Conservation (phyloP, 2,113 vertebrate species). For the Callithrix jacchus region DNA sequence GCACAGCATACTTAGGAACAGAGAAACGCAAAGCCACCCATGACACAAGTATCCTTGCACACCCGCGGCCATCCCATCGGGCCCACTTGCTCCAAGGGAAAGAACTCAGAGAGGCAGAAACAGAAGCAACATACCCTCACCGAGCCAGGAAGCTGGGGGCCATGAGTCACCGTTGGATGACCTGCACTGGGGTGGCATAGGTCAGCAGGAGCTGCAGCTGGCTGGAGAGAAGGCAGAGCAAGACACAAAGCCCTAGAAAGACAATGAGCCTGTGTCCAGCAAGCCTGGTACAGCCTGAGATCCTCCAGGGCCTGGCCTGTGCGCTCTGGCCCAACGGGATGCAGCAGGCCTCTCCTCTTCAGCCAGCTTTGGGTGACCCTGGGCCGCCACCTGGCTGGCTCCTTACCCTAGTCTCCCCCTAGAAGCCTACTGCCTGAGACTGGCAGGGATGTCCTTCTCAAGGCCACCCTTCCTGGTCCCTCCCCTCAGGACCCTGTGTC, state of each 20-base stretch:
- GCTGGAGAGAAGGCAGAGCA: neutral
- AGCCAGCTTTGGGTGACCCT: neutral
- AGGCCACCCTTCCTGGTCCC: neutral
- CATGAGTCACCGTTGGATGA: neutral
- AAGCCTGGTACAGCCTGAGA: neutral
- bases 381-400: neutral
- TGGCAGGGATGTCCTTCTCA: neutral
- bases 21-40: rapidly evolving
- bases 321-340: neutral
- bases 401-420: neutral
- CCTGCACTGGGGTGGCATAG: neutral
- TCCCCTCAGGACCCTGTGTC: neutral
- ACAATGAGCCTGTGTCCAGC: neutral
- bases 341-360: neutral
- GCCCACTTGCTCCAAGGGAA: neutral
- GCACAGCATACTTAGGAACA: neutral
- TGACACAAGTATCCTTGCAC: neutral
- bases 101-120: neutral
- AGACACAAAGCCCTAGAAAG: neutral
- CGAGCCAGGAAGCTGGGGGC: neutral
- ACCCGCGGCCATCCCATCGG: neutral
- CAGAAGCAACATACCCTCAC: neutral
- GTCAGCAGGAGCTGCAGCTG: neutral
- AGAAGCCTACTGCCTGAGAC: neutral
- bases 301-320: neutral